Base-by-base conservation (phyloP, 2,888 invertebrate genomes). In the Prenolepis imparis region DNA sequence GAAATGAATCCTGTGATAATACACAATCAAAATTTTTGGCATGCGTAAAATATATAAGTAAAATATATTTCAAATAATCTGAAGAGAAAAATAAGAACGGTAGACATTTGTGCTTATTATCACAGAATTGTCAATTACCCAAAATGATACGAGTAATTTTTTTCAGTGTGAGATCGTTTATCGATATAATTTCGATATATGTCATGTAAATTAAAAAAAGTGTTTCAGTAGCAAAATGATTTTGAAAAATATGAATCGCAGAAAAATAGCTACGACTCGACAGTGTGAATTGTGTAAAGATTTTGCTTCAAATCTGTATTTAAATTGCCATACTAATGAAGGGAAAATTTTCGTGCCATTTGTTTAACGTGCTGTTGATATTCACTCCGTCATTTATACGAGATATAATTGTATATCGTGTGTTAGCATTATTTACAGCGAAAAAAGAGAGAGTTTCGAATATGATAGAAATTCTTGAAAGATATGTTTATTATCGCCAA, bases 401-500 rank as follows among this genome's bases (percentile, higher is more conserved):
- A 66, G 61, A 52, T 36, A 52, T 48, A 63, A 52, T 1, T 55
- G 32, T 64, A 8, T 32, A 67, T 74, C n/a, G n/a, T 73, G n/a
- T 73, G 28, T 41, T 63, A 66, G 64, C 44, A 11, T 61, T 77
- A 66, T 66, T 68, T 84, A 68, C 78, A 73, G 44, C 48, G 18
- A 74, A 74, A 84, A 74, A 6, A 52, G 48, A 74, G 24, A 74
- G 67, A 73, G 41, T n/a, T 70, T 74, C 57, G 15, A 74, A 8
- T 61, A 67, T 59, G 66, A 66, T 75, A 72, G 66, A 82, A 63
- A 83, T 66, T 84, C 74, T 66, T 61, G 67, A 88, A 78, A 87
- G 89, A 89, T 89, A 89, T 88, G 89, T 89, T 85, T 75, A 77
- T 83, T 84, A 78, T 87, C 81, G 78, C 48, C 70, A 41, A 74